These are phyloP conservation scores for Lucifuga dentata DNA, from an alignment of 2,113 vertebrate species.

Conservation along the genomic window DNA sequence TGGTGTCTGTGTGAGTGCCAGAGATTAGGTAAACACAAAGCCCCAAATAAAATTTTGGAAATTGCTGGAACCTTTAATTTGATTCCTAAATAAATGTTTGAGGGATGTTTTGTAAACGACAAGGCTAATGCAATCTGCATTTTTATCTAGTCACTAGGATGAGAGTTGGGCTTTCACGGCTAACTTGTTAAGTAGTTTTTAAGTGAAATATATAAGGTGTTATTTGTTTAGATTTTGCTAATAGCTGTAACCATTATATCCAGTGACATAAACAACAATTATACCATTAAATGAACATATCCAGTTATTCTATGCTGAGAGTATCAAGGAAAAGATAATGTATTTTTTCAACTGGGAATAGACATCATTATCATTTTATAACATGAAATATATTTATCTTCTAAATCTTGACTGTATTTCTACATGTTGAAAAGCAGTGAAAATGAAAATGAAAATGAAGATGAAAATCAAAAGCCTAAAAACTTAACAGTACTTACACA, in stretches of 20 bases:
- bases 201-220: slow-evolving; percentile 61
- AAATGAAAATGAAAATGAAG: too few relatives aligned
- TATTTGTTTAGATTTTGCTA: slow-evolving; percentile 42
- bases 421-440: too few relatives aligned
- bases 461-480: too few relatives aligned
- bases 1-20: slow-evolving; percentile 77
- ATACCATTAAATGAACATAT: not conserved
- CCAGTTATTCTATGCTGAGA: not conserved
- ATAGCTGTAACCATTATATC: slow-evolving; percentile 13
- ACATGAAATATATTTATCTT: too few relatives aligned
- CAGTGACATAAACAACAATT: not conserved
- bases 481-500: not conserved
- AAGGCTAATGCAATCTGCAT: slow-evolving; percentile 81
- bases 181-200: slow-evolving; percentile 75
- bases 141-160: slow-evolving; percentile 54
- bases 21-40: slow-evolving; percentile 83
- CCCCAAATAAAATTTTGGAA: slow-evolving; percentile 78
- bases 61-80: slow-evolving; percentile 86
- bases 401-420: too few relatives aligned
- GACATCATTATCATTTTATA: too few relatives aligned
- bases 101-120: slow-evolving; percentile 76
- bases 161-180: slow-evolving; percentile 63
- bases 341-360: too few relatives aligned
- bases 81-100: slow-evolving; percentile 79
- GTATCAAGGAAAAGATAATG: too few relatives aligned